Conservation (phyloP, 2,113 vertebrate genomes). For the Pseudorhombus dupliciocellatus region DNA sequence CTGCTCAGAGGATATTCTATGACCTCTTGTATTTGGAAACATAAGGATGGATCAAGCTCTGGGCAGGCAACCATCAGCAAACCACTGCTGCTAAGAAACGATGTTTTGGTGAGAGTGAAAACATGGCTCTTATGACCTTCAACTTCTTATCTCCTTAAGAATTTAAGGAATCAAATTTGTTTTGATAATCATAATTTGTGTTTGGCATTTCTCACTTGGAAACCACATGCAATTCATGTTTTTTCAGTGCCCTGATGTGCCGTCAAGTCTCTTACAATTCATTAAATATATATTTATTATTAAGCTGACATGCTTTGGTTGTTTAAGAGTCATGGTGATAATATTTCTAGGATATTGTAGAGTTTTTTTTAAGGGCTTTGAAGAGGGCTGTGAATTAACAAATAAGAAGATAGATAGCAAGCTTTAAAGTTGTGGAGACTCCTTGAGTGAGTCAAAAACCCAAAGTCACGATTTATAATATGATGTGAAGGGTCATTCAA, state of each 20-base stretch:
- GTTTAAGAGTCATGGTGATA: too few relatives aligned
- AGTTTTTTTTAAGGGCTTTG: not conserved
- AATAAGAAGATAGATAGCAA: not conserved
- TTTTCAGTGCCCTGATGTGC: too few relatives aligned
- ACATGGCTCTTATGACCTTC: not conserved
- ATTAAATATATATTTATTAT: not conserved
- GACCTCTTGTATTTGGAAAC: not conserved
- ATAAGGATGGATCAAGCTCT: not conserved
- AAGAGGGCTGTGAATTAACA: not conserved
- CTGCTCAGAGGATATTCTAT: not conserved
- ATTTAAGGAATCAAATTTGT: too few relatives aligned
- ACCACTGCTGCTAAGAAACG: not conserved
- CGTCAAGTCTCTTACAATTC: too few relatives aligned
- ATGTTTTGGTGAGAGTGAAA: not conserved
- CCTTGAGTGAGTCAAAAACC: conserved; percentile 12
- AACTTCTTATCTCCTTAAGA: not conserved
- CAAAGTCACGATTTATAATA: conserved; percentile 36
- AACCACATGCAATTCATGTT: not conserved
- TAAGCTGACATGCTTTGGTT: too few relatives aligned
- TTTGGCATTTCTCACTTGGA: not conserved
- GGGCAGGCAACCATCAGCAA: not conserved
- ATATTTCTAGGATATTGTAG: not conserved
- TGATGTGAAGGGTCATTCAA: conserved; percentile 25
- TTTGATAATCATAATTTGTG: not conserved
- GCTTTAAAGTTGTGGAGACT: not conserved